Base-by-base conservation (phyloP, 2,797 vertebrate species). In the Sandelia bainsii region DNA sequence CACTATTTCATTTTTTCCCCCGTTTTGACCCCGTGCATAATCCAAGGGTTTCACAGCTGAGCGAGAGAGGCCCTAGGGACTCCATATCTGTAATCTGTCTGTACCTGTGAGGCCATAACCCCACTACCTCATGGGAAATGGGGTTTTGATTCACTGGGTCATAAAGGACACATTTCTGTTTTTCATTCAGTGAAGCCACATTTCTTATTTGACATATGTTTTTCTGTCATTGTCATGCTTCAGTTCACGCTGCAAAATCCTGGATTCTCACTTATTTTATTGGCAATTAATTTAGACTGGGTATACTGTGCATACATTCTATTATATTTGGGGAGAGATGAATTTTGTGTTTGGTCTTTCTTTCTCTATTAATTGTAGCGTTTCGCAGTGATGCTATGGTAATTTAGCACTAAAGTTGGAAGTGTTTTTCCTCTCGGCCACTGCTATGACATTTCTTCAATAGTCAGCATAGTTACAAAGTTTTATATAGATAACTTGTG, bases 51-150 rank as follows among this genome's bases (percentile, higher is more conserved):
- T 80, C 54, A 27, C 67, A 71, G 77, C 50, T 16, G n/a, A 61
- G 46, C 44, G 32, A 66, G 37, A 23, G 37, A 19, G 0, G 5
- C 69, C 46, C 11, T 1, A 2, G 81, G 69, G 75, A 86, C 27
- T 25, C 63, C 29, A 2, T 58, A 74, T 80, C 74, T 85, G 72
- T 46, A 66, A 72, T 75, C 74, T 49, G 62, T 52, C 50, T 64
- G 68, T 58, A 64, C 45, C 72, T 50, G 63, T 6, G 63, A 74
- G 71, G 85, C 73, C 66, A 4, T 67, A 73, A 79, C 90, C 86
- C 76, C 76, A 16, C 16, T 72, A 75, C 67, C 78, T 69, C 65
- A 62, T 83, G 86, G 89, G 87, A 84, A 88, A 84, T 64, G 23
- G 23, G 64, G 80, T 75, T 90, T 87, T 80, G 75, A 82, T 77